Conservation (phyloP, 2,888 invertebrate genomes). For the Unio pictorum region DNA sequence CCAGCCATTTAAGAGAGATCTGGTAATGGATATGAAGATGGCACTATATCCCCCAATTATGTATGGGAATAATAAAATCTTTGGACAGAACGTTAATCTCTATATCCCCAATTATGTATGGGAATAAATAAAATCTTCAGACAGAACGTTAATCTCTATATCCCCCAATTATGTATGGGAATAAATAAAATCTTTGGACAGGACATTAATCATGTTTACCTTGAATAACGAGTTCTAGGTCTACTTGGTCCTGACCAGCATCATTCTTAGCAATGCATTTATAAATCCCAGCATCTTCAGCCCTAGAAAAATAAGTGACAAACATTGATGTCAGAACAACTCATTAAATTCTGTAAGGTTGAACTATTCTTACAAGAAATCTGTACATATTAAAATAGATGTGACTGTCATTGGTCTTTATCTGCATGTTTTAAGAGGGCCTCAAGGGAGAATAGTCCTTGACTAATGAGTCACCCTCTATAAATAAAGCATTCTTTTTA, state of each 20-base stretch:
- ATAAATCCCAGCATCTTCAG: constrained; percentile 70
- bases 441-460: too few relatives aligned
- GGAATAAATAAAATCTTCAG: background rate
- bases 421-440: too few relatives aligned
- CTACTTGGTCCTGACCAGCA: constrained; percentile 62
- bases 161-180: background rate
- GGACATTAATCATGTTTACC: constrained; percentile 37
- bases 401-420: too few relatives aligned
- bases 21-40: too few relatives aligned
- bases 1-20: too few relatives aligned
- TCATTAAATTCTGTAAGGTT: too few relatives aligned
- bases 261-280: constrained; percentile 71
- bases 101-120: background rate
- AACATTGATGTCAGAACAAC: too few relatives aligned
- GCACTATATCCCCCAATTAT: background rate
- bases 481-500: too few relatives aligned
- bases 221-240: constrained; percentile 58
- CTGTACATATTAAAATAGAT: too few relatives aligned
- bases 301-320: constrained; percentile 30
- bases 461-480: too few relatives aligned
- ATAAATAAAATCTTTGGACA: background rate
- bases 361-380: too few relatives aligned
- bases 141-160: background rate
- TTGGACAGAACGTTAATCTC: background rate
- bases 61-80: background rate